These are phyloP conservation scores for Diarsia rubi DNA, from an alignment of 2,888 invertebrate species.

Conservation along the genomic window DNA sequence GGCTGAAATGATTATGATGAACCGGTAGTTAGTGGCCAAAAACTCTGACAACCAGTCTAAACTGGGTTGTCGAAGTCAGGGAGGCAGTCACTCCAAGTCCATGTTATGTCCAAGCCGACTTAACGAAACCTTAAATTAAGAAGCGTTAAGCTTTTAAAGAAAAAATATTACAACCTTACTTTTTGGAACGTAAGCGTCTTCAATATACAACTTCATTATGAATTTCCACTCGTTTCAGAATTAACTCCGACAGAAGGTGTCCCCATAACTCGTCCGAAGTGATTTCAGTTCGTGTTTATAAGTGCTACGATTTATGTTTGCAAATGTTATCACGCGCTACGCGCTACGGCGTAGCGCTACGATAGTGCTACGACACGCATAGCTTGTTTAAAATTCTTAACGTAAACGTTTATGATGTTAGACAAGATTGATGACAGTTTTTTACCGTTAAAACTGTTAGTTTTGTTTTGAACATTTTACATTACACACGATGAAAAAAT, in stretches of 20 bases:
- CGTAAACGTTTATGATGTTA: slow-evolving; percentile 33
- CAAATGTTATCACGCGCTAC: slow-evolving; percentile 57
- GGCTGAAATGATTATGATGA: too few species aligned
- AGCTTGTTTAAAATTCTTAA: slow-evolving; percentile 48
- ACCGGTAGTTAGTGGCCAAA: too few species aligned
- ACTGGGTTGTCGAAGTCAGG: too few species aligned
- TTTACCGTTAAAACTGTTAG: not conserved
- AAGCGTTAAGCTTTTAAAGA: not conserved
- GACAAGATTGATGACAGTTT: slow-evolving; percentile 38
- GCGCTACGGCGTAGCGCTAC: slow-evolving; percentile 64
- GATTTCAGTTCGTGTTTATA: slow-evolving; percentile 63
- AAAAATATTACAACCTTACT: not conserved
- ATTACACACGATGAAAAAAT: not conserved
- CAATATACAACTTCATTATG: not conserved
- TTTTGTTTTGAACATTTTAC: not conserved
- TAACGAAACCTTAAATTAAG: not conserved
- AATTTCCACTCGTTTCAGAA: slow-evolving; percentile 4
- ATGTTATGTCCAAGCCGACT: not conserved
- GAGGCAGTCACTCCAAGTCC: too few species aligned
- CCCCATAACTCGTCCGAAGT: slow-evolving; percentile 49
- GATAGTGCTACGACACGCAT: slow-evolving; percentile 61
- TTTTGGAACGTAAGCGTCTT: not conserved
- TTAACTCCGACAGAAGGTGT: slow-evolving; percentile 34
- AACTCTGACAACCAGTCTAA: too few species aligned
- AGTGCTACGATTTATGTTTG: slow-evolving; percentile 63